phyloP scores from a whole-genome alignment of 2,113 vertebrate species.

The Actenoides hombroni region DNA sequence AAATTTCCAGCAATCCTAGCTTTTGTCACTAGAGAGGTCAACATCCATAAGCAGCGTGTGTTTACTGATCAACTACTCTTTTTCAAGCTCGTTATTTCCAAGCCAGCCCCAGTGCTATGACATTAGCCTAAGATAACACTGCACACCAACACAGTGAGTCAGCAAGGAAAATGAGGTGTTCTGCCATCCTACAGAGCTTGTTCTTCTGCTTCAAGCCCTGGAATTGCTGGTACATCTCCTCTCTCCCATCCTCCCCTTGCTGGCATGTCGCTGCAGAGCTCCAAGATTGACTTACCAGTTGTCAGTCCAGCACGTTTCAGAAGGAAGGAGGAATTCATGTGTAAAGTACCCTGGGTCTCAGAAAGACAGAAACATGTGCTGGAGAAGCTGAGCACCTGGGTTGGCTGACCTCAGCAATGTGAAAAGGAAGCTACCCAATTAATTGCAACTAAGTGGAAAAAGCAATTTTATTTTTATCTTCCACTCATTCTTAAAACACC shows the following conservation, averaged over 20 bases:
- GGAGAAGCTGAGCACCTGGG: conserved; percentile 25
- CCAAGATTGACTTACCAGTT: conserved; percentile 29
- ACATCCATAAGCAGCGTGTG: not conserved
- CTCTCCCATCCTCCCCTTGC: not conserved
- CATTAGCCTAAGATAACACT: not conserved
- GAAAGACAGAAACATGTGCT: conserved; percentile 42
- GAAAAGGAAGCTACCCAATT: conserved; percentile 1
- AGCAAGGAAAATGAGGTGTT: conserved; percentile 17
- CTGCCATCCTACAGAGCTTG: not conserved
- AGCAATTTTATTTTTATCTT: not conserved
- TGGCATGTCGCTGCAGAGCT: not conserved
- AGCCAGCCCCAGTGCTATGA: not conserved
- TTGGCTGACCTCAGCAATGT: conserved; percentile 35
- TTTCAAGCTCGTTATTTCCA: not conserved
- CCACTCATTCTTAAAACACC: not conserved
- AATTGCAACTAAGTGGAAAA: not conserved
- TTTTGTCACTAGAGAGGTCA: not conserved
- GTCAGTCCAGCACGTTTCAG: conserved; percentile 43
- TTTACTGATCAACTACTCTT: not conserved
- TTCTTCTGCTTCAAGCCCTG: not conserved
- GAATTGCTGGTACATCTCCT: not conserved
- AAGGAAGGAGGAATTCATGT: conserved; percentile 53
- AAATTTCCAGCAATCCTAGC: not conserved
- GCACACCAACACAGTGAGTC: conserved; percentile 50
- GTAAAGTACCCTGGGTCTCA: conserved; percentile 45